Evolutionary conservation across 2,888 invertebrate genomes (phyloP).

Genomic region (Sussaba pulchella): DNA sequence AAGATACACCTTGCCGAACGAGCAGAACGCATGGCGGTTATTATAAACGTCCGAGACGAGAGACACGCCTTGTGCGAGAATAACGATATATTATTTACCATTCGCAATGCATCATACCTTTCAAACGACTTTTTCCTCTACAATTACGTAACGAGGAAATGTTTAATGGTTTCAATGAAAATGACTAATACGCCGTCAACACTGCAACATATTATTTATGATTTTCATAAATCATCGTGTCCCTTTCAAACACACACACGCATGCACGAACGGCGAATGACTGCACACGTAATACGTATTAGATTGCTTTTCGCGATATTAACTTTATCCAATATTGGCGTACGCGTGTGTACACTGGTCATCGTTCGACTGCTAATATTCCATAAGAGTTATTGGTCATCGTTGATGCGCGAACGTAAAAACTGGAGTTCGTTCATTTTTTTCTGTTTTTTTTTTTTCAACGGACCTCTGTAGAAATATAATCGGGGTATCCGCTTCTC

Average conservation of each 20-base stretch:
- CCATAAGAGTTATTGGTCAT: constrained; percentile 61
- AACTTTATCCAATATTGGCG: constrained; percentile 47
- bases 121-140: constrained; percentile 63
- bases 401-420: constrained; percentile 46
- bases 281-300: constrained; percentile 38
- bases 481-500: not conserved
- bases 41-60: constrained; percentile 64
- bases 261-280: not conserved
- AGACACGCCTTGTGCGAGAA: constrained; percentile 66
- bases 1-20: constrained; percentile 49
- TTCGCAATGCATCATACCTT: constrained; percentile 69
- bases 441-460: constrained; percentile 19
- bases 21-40: constrained; percentile 47
- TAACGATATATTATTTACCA: constrained; percentile 71
- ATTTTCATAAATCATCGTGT: constrained; percentile 64
- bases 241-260: constrained; percentile 9
- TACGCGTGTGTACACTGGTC: constrained; percentile 1
- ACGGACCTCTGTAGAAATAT: not conserved
- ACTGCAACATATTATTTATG: constrained; percentile 65
- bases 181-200: constrained; percentile 68
- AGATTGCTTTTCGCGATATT: constrained; percentile 62
- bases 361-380: constrained; percentile 59
- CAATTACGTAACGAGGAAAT: constrained; percentile 65
- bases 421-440: constrained; percentile 35
- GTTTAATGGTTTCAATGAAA: constrained; percentile 66